phyloP scores from a whole-genome alignment of 2,888 invertebrate species.

The Acrocyrtus sp. region DNA sequence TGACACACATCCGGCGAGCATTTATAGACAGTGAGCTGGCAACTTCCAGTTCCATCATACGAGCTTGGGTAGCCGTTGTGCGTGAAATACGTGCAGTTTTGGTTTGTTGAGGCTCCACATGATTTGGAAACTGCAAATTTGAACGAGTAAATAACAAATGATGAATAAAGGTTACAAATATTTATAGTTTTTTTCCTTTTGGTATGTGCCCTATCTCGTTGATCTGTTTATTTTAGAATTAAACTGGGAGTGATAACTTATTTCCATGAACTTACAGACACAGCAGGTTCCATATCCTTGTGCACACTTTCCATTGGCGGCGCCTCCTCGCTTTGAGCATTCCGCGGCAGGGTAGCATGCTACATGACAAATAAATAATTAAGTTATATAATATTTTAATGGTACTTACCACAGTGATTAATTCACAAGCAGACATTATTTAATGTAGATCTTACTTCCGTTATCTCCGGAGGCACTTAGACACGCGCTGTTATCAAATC shows the following conservation, averaged over 20 bases:
- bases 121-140: conserved; percentile 75
- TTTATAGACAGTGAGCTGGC: conserved; percentile 84
- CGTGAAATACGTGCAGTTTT: conserved; percentile 89
- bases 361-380: not conserved
- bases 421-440: not conserved
- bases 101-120: conserved; percentile 80
- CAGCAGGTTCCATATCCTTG: conserved; percentile 82
- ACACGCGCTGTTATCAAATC: conserved; percentile 82
- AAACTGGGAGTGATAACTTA: too few relatives aligned
- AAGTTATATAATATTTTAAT: not conserved
- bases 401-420: not conserved
- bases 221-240: too few relatives aligned
- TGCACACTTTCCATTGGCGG: conserved; percentile 73
- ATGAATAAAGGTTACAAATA: too few relatives aligned
- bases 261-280: conserved; percentile 72
- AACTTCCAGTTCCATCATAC: conserved; percentile 83
- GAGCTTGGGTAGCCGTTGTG: conserved; percentile 82
- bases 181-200: too few relatives aligned
- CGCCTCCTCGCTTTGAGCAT: conserved; percentile 77
- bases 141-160: not conserved
- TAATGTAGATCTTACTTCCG: conserved; percentile 69
- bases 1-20: conserved; percentile 84
- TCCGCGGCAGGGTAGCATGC: conserved; percentile 78
- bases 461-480: conserved; percentile 80
- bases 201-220: too few relatives aligned